phyloP scores from a whole-genome alignment of 2,113 vertebrate genomes.

The Cygnus atratus region DNA sequence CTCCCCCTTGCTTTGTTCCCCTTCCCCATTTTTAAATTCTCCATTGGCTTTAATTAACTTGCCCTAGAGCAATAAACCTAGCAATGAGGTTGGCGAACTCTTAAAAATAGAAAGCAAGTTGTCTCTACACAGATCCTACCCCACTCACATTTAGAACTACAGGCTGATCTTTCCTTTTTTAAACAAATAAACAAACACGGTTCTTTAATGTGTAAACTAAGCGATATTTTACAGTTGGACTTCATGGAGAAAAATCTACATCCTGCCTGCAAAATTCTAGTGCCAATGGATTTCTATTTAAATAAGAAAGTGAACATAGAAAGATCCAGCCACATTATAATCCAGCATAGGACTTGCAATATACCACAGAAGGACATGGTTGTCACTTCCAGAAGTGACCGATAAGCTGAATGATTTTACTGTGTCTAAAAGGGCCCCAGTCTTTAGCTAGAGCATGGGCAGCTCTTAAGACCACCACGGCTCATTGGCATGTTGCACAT shows the following conservation, averaged over 20 bases:
- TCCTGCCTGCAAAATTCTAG: not conserved
- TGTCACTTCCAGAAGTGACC: not conserved
- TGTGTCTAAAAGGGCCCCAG: not conserved
- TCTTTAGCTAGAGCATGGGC: not conserved
- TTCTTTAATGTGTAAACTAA: not conserved
- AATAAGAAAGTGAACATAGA: not conserved
- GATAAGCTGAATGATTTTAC: not conserved
- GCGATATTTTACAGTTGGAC: not conserved
- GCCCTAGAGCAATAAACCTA: not conserved
- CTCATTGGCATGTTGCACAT: not conserved
- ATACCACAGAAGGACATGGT: not conserved
- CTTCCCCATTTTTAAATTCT: not conserved
- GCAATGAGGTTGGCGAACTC: not conserved
- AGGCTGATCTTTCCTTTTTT: not conserved
- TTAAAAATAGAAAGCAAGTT: not conserved
- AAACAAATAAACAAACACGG: too few relatives aligned
- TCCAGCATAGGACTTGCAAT: not conserved
- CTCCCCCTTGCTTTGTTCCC: not conserved
- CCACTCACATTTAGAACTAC: not conserved
- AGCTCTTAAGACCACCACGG: not conserved
- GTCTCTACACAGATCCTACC: not conserved
- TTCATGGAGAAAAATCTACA: not conserved
- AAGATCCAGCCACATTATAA: not conserved
- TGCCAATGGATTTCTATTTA: not conserved
- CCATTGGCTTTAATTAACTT: slow-evolving; percentile 22